phyloP scores from a whole-genome alignment of 2,888 invertebrate genomes.

The Macrosiphum euphorbiae region DNA sequence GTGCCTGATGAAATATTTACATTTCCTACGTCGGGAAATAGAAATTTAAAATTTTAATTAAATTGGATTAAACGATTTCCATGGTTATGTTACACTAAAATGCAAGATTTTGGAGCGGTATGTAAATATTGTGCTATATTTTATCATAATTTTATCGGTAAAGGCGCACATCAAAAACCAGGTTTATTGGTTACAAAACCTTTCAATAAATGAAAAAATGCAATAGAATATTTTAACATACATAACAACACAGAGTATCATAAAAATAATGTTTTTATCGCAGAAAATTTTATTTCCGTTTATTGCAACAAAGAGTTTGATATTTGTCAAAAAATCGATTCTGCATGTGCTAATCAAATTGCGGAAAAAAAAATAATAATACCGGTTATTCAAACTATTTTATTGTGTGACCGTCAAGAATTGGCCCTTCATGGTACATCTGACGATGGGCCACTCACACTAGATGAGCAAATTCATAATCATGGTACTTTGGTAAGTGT shows the following conservation, averaged over 20 bases:
- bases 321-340: conserved; percentile 29
- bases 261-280: background rate
- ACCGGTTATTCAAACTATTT: conserved; percentile 24
- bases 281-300: background rate
- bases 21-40: background rate
- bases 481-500: no score
- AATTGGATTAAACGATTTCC: background rate
- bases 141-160: background rate
- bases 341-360: conserved; percentile 16
- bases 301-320: background rate
- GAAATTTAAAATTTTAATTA: background rate
- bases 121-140: background rate
- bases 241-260: background rate
- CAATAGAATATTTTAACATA: background rate
- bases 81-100: background rate
- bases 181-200: background rate
- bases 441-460: conserved; percentile 9
- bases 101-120: background rate
- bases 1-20: background rate
- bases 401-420: conserved; percentile 17
- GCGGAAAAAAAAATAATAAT: conserved; percentile 13
- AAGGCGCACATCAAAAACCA: background rate
- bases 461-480: background rate
- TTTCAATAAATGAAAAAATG: background rate
- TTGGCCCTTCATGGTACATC: conserved; percentile 26